These are phyloP conservation scores for Venturia canescens DNA, from an alignment of 1,140 invertebrate genomes.

Conservation along the genomic window DNA sequence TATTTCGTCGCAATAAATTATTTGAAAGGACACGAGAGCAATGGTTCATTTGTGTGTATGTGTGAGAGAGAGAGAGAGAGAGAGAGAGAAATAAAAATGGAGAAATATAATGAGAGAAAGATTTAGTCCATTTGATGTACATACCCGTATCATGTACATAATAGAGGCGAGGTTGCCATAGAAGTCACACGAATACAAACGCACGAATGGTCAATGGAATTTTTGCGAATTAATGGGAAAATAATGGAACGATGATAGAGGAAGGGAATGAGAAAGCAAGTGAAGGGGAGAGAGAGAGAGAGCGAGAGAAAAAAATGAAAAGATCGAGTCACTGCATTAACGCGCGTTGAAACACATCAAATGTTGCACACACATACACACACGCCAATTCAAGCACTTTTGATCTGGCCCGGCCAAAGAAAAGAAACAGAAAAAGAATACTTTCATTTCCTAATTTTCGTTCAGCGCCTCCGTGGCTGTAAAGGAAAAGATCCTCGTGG, in stretches of 20 bases:
- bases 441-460: neutral
- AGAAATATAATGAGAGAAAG: conserved; percentile 32
- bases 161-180: conserved; percentile 54
- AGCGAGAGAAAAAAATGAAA: neutral
- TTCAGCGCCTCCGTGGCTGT: conserved; percentile 18
- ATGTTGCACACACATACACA: conserved; percentile 22
- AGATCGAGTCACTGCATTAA: conserved; percentile 41
- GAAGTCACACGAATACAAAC: conserved; percentile 53
- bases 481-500: neutral
- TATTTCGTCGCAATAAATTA: neutral
- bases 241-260: conserved; percentile 29
- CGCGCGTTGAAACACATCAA: conserved; percentile 24
- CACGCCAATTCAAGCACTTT: conserved; percentile 25
- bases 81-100: neutral
- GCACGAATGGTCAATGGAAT: conserved; percentile 47
- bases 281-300: conserved; percentile 32
- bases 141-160: conserved; percentile 55
- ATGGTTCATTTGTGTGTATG: neutral
- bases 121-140: conserved; percentile 54
- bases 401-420: conserved; percentile 11
- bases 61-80: neutral
- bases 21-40: neutral
- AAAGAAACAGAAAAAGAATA: neutral
- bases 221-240: conserved; percentile 40
- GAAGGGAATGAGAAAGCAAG: conserved; percentile 20